Conservation (phyloP, 2,888 invertebrate species). For the Lasioglossum villosulum region DNA sequence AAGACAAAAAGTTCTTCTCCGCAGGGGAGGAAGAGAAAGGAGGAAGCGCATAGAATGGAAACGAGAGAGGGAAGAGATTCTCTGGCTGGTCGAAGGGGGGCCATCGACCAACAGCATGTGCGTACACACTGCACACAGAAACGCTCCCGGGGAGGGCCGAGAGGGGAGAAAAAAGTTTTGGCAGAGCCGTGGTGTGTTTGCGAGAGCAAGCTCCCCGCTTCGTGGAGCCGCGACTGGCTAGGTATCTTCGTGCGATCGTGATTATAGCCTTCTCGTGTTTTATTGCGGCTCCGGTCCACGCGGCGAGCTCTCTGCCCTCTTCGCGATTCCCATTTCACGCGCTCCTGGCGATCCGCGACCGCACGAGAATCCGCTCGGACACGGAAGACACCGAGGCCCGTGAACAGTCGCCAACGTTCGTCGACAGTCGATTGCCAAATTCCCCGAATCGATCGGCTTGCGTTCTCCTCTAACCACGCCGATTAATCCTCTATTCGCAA, state of each 20-base stretch:
- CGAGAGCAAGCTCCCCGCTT: constrained; percentile 24
- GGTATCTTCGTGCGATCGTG: constrained; percentile 74
- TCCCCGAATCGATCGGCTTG: constrained; percentile 5
- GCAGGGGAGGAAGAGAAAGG: constrained; percentile 49
- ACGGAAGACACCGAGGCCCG: constrained; percentile 13
- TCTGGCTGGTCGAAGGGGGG: constrained; percentile 41
- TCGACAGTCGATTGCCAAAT: constrained; percentile 1
- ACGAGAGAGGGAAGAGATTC: constrained; percentile 53
- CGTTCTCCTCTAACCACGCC: not conserved
- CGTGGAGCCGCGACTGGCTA: constrained; percentile 64
- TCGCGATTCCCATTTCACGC: constrained; percentile 58
- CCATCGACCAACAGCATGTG: constrained; percentile 22
- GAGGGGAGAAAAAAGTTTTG: constrained; percentile 49
- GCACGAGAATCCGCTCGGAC: constrained; percentile 20
- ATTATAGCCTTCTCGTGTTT: constrained; percentile 81
- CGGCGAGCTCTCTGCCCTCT: constrained; percentile 18
- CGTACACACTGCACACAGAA: not conserved
- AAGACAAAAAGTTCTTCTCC: constrained; percentile 60
- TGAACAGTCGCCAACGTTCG: not conserved
- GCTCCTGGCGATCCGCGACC: constrained; percentile 30
- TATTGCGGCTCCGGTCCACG: constrained; percentile 74
- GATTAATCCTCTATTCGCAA: not conserved
- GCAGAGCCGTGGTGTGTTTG: constrained; percentile 40
- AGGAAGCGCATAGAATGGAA: constrained; percentile 48
- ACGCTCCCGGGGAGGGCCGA: constrained; percentile 21